These are phyloP conservation scores for Melanchra persicariae DNA, from an alignment of 2,888 invertebrate genomes.

Conservation along the genomic window DNA sequence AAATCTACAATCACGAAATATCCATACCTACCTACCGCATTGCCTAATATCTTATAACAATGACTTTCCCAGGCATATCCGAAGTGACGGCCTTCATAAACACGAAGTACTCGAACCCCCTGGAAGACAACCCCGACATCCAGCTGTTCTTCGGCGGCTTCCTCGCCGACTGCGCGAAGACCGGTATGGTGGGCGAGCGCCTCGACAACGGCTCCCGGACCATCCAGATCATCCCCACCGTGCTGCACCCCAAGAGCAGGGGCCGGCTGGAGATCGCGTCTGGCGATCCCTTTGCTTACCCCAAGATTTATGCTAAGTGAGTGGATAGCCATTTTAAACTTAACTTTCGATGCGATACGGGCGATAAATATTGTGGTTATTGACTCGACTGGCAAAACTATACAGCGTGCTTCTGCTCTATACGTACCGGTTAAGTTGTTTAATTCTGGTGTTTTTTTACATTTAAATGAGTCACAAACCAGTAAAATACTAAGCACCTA, in stretches of 20 bases:
- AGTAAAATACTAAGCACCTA: too few relatives aligned
- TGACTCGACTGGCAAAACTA: too few relatives aligned
- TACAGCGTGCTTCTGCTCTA: too few relatives aligned
- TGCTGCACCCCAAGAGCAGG: slow-evolving; percentile 96
- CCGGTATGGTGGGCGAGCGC: slow-evolving; percentile 96
- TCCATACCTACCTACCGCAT: too few relatives aligned
- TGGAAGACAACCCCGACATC: slow-evolving; percentile 95
- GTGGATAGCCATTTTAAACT: too few relatives aligned
- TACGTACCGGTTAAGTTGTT: too few relatives aligned
- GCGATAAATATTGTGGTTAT: too few relatives aligned
- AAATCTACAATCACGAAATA: background rate
- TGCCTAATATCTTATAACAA: background rate
- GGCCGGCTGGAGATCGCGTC: slow-evolving; percentile 94
- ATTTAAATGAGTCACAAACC: too few relatives aligned
- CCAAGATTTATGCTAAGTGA: slow-evolving; percentile 96
- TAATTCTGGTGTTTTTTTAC: too few relatives aligned
- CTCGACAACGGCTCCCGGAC: slow-evolving; percentile 93
- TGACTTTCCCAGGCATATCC: slow-evolving; percentile 91
- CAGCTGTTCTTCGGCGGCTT: slow-evolving; percentile 97
- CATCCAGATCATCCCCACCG: slow-evolving; percentile 94
- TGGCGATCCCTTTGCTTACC: slow-evolving; percentile 95
- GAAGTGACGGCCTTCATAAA: slow-evolving; percentile 96
- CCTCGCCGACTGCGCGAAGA: slow-evolving; percentile 96
- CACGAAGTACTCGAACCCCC: slow-evolving; percentile 94
- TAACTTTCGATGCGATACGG: too few relatives aligned